These are phyloP conservation scores for Pseudococcus viburni DNA, from an alignment of 2,888 invertebrate species.

Conservation along the genomic window DNA sequence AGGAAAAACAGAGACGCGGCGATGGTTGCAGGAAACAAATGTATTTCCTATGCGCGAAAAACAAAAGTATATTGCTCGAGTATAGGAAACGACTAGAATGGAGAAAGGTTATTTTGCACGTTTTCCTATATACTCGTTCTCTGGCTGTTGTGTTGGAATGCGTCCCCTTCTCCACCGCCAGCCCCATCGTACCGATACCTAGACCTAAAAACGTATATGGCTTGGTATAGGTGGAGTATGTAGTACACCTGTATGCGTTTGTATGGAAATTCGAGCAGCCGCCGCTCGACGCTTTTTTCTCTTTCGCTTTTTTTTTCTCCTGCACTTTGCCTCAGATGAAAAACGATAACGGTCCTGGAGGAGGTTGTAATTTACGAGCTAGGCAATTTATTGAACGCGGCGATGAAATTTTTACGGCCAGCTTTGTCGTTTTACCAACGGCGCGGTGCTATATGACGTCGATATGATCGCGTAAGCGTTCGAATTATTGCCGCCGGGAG, in stretches of 20 bases:
- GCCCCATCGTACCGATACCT: background rate
- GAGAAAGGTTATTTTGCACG: constrained; percentile 43
- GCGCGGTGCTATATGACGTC: background rate
- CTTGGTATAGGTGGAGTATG: background rate
- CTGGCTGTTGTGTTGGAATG: too few species aligned
- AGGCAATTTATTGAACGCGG: constrained; percentile 28
- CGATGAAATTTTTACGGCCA: constrained; percentile 32
- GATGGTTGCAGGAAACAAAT: constrained; percentile 44
- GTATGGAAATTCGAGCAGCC: constrained; percentile 23
- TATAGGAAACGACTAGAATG: constrained; percentile 15
- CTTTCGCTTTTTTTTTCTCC: background rate
- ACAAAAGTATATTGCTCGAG: constrained; percentile 29
- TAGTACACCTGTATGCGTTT: background rate
- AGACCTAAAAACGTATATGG: background rate
- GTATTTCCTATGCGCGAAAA: constrained; percentile 49
- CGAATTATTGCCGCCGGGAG: background rate
- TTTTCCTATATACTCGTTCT: background rate
- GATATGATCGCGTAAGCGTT: background rate
- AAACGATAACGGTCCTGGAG: constrained; percentile 15
- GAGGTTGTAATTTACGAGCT: constrained; percentile 14
- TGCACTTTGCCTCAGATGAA: background rate
- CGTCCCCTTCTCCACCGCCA: too few species aligned
- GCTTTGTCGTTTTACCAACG: background rate
- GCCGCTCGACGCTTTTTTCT: too few species aligned
- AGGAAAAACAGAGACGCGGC: background rate